Evolutionary conservation across 2,113 vertebrate genomes (phyloP).

Genomic region (Macroglossus sobrinus): DNA sequence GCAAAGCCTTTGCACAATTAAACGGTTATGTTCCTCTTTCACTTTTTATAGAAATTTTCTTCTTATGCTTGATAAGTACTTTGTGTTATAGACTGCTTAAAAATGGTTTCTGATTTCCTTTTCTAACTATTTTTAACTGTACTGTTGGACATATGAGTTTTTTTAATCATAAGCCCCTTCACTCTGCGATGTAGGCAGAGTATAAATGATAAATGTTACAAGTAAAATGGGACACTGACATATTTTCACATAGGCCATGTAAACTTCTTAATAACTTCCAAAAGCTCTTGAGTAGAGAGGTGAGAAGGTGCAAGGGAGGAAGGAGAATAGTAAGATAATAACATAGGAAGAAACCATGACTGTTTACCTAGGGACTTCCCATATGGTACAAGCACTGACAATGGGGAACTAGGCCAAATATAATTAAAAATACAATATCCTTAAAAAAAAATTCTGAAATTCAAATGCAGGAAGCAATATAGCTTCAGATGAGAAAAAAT

Average conservation of each 20-base stretch:
- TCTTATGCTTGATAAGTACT: neutral
- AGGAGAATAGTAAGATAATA: neutral
- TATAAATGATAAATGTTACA: slow-evolving; percentile 36
- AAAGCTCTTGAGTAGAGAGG: neutral
- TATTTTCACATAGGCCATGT: slow-evolving; percentile 27
- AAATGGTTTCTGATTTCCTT: slow-evolving; percentile 20
- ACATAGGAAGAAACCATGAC: neutral
- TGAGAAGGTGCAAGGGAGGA: neutral
- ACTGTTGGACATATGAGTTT: neutral
- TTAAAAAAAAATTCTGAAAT: slow-evolving; percentile 24
- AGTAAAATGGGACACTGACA: slow-evolving; percentile 20
- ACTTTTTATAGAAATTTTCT: slow-evolving; percentile 37
- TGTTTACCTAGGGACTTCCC: slow-evolving; percentile 18
- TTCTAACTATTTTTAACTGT: slow-evolving; percentile 41
- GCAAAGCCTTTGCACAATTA: neutral
- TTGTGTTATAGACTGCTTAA: neutral
- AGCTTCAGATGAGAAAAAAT: slow-evolving; percentile 33
- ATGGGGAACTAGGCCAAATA: slow-evolving; percentile 48
- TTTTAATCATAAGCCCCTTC: neutral
- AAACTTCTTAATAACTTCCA: slow-evolving; percentile 49
- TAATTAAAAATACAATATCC: slow-evolving; percentile 48
- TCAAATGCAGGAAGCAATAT: slow-evolving; percentile 4
- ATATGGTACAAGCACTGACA: neutral
- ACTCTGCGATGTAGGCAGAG: neutral
- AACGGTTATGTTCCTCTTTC: slow-evolving; percentile 57